Conservation (phyloP, 2,113 vertebrate genomes). For the Garra rufa region DNA sequence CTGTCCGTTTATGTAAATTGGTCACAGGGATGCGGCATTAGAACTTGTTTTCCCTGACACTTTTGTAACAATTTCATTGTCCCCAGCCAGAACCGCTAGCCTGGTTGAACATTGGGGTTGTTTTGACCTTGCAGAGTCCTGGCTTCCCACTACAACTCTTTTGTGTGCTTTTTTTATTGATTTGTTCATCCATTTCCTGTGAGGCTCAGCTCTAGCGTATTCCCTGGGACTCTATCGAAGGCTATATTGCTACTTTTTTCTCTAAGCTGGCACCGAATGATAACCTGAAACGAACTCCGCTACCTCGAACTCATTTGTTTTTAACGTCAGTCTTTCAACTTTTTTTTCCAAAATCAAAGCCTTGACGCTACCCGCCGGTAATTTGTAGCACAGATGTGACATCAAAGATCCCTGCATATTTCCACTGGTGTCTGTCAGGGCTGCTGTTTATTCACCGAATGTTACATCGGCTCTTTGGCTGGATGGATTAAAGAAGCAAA, state of each 20-base stretch:
- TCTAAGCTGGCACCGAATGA: constrained; percentile 1
- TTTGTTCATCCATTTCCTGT: constrained; percentile 35
- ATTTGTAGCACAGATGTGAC: constrained; percentile 38
- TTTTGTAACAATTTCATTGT: not conserved
- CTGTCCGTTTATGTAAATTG: not conserved
- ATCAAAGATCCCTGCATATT: constrained; percentile 36
- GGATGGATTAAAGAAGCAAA: constrained; percentile 18
- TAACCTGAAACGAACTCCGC: constrained; percentile 19
- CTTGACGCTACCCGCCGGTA: not conserved
- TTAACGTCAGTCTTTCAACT: not conserved
- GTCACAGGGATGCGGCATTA: not conserved
- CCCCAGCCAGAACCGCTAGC: not conserved
- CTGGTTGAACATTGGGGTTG: not conserved
- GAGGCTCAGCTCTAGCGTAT: constrained; percentile 12
- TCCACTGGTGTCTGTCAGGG: constrained; percentile 28
- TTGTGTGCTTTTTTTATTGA: constrained; percentile 22
- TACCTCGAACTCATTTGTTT: not conserved
- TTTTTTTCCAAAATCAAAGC: not conserved
- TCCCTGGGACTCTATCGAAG: constrained; percentile 22
- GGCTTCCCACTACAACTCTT: constrained; percentile 4
- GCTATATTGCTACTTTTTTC: constrained; percentile 5
- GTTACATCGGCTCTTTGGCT: not conserved
- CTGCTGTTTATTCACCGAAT: not conserved
- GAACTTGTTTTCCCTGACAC: not conserved
- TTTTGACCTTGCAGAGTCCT: constrained; percentile 36